Evolutionary conservation across 2,113 vertebrate species (phyloP).

Genomic region (Turnix velox): DNA sequence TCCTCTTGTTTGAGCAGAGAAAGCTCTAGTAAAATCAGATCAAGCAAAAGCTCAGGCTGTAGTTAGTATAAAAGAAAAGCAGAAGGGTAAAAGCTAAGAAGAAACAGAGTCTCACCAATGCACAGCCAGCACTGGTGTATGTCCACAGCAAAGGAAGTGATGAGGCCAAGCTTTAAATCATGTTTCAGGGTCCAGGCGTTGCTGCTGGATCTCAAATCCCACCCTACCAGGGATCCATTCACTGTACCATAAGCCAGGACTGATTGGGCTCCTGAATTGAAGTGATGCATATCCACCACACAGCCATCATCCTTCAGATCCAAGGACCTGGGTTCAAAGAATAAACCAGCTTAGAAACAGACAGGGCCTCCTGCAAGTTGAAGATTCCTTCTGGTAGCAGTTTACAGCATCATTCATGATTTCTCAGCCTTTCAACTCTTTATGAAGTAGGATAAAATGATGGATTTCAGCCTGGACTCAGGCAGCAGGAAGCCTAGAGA

Average conservation of each 20-base stretch:
- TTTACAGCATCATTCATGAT: too few relatives aligned
- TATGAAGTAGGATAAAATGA: not conserved
- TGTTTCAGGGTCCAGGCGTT: conserved; percentile 93
- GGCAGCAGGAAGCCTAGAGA: not conserved
- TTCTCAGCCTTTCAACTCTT: not conserved
- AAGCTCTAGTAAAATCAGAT: not conserved
- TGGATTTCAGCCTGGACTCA: not conserved
- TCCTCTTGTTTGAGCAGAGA: not conserved
- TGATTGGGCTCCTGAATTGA: conserved; percentile 91
- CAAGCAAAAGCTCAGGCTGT: not conserved
- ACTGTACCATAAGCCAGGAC: conserved; percentile 94
- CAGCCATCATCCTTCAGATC: conserved; percentile 93
- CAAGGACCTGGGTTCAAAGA: conserved; percentile 74
- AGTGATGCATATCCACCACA: conserved; percentile 95
- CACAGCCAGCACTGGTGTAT: conserved; percentile 98
- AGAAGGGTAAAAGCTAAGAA: not conserved
- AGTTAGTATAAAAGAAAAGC: not conserved
- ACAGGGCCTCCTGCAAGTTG: not conserved
- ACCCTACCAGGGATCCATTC: conserved; percentile 92
- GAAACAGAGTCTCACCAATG: conserved; percentile 77
- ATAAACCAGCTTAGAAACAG: not conserved
- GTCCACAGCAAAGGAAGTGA: conserved; percentile 96
- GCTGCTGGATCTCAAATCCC: conserved; percentile 89
- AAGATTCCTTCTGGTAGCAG: not conserved
- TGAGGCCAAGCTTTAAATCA: conserved; percentile 91